Base-by-base conservation (phyloP, 2,797 vertebrate genomes). In the Phataginus tricuspis region DNA sequence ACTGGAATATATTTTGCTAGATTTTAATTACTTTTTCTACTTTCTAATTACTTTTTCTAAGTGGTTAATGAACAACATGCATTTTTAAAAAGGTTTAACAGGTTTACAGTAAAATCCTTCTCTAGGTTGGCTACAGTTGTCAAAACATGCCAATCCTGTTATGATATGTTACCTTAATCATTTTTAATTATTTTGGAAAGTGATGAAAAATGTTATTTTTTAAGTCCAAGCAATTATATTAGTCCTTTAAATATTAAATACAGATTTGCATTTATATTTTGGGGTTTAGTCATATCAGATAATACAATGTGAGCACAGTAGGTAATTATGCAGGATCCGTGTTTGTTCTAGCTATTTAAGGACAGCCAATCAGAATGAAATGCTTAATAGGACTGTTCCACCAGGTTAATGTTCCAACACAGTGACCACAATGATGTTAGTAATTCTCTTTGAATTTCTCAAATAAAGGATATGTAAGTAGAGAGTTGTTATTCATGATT, bases 341-440 rank as follows among this genome's bases (percentile, higher is more conserved):
- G 55, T 96, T 93, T 97, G 69, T 86, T 91, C 63, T 53, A 11
- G 19, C 51, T 94, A 34, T 86, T 97, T 96, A 74, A 69, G 69
- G 96, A 82, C 5, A 49, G n/a, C 95, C 92, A 94, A 77, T 96
- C 89, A 82, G 51, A 71, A n/a, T 86, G 57, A 89, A 96, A 80
- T 27, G 63, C 39, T n/a, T 91, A 59, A 75, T 63, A 69, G 45
- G 16, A 72, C 34, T 39, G 1, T 91, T 88, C 82, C 9, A 57
- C 74, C 74, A 94, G 55, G 45, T 78, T 90, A 66, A 75, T 51
- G 72, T 77, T 85, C 77, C 39, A 94, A 83, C 85, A 93, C 85
- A 95, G 66, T 69, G 71, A 69, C 87, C 85, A 93, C 85, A 95
- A 71, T 69, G 71, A 69, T 90, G 53, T 86, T 96, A 92, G 80